Percentiles rank a stretch among this genome's conserved stretches.
Evolutionary conservation across 2,113 vertebrate species (phyloP).

Genomic region (Halichoerus grypus): DNA sequence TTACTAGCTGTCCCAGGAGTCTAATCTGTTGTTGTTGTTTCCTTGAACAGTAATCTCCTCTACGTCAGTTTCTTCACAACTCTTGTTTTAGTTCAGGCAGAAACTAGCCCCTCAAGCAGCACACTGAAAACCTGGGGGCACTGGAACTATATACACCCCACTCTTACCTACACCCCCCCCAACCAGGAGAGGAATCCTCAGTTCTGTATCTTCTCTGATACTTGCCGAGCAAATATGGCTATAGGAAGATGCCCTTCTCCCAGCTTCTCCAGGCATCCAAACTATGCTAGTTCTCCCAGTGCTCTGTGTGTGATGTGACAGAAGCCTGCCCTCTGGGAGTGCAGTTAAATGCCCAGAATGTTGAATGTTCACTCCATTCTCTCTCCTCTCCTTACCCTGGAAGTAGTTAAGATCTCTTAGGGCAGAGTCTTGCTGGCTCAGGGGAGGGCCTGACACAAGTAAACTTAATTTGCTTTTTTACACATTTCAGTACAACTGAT

Average conservation of each 20-base stretch:
- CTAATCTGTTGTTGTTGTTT: too few relatives aligned
- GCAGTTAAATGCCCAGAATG: not conserved
- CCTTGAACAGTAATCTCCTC: not conserved
- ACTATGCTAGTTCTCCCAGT: not conserved
- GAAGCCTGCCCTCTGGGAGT: not conserved
- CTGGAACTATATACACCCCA: not conserved
- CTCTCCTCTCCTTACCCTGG: not conserved
- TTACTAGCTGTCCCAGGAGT: not conserved
- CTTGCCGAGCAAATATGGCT: not conserved
- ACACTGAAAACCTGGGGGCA: not conserved
- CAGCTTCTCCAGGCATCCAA: not conserved
- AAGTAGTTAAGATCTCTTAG: not conserved
- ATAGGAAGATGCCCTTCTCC: not conserved
- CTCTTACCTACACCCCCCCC: fast-evolving
- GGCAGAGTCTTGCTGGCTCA: too few relatives aligned
- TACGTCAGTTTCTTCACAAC: not conserved
- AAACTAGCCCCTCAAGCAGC: not conserved
- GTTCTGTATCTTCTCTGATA: not conserved
- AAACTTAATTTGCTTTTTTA: not conserved
- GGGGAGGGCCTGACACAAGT: not conserved
- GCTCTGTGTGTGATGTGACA: not conserved
- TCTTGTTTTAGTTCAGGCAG: not conserved
- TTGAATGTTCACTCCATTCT: not conserved
- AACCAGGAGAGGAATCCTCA: not conserved
- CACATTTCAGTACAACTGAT: not conserved